phyloP scores from a whole-genome alignment of 1,140 invertebrate species.

The Halictus rubicundus region DNA sequence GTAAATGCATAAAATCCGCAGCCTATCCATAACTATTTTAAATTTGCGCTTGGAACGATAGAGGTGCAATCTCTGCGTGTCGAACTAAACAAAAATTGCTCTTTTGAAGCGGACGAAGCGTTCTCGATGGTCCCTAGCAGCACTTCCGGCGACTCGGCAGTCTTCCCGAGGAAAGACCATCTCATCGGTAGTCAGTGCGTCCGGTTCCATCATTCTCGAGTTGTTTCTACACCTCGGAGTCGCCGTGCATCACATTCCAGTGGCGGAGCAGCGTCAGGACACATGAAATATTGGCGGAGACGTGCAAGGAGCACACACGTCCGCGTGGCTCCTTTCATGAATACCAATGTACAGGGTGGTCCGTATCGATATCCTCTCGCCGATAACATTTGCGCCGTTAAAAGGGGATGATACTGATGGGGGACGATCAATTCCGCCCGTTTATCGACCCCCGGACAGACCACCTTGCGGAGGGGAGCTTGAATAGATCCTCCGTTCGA shows the following conservation, averaged over 20 bases:
- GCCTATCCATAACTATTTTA: too few species aligned
- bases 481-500: not conserved
- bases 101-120: too few species aligned
- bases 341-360: not conserved
- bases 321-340: not conserved
- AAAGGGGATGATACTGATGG: not conserved
- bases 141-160: slow-evolving; percentile 62
- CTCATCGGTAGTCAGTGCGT: slow-evolving; percentile 65
- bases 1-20: too few species aligned
- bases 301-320: not conserved
- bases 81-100: too few species aligned
- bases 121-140: not conserved
- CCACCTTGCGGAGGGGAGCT: not conserved
- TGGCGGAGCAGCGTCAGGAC: not conserved
- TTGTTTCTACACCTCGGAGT: slow-evolving; percentile 34
- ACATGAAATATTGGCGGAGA: slow-evolving; percentile 8
- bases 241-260: slow-evolving; percentile 32
- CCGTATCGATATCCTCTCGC: not conserved
- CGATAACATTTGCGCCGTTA: not conserved
- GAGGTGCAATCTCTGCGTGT: too few species aligned
- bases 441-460: not conserved
- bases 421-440: not conserved
- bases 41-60: too few species aligned
- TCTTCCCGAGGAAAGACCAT: slow-evolving; percentile 31
- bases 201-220: slow-evolving; percentile 30